A percentile compares a stretch with the other conserved stretches of the same genome.
These are phyloP conservation scores for Pedionomus torquatus DNA, from an alignment of 2,113 vertebrate genomes.

Conservation along the genomic window DNA sequence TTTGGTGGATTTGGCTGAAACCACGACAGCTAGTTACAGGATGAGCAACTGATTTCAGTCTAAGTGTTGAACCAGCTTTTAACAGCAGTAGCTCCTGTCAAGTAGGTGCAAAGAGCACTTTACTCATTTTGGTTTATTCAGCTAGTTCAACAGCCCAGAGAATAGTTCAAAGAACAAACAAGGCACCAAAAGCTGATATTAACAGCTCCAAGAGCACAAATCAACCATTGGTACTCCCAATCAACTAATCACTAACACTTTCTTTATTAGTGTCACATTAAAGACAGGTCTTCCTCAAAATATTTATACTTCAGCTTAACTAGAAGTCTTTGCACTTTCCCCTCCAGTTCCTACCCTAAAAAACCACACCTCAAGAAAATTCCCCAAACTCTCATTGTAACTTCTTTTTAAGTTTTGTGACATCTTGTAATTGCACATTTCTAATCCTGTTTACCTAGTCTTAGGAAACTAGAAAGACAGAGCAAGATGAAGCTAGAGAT, in stretches of 20 bases:
- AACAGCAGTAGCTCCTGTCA: neutral
- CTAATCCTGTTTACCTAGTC: neutral
- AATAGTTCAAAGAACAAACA: neutral
- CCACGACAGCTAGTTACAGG: too few species aligned
- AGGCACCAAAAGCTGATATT: neutral
- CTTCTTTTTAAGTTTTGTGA: too few species aligned
- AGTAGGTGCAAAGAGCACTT: neutral
- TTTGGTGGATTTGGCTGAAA: too few species aligned
- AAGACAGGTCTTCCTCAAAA: neutral
- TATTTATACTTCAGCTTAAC: neutral
- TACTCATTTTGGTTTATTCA: neutral
- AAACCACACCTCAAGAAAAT: neutral
- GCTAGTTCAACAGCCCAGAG: neutral
- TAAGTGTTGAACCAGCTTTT: neutral
- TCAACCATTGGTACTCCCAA: neutral
- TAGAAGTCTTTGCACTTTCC: neutral
- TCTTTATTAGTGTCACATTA: neutral
- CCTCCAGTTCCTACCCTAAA: neutral
- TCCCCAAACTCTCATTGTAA: neutral
- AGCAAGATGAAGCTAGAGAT: neutral
- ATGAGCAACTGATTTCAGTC: neutral
- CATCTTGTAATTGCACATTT: neutral
- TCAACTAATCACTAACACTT: neutral
- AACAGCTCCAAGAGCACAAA: neutral
- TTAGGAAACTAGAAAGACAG: neutral